These are phyloP conservation scores for Drosophila truncata DNA, from an alignment of 1,140 invertebrate species.

Conservation along the genomic window DNA sequence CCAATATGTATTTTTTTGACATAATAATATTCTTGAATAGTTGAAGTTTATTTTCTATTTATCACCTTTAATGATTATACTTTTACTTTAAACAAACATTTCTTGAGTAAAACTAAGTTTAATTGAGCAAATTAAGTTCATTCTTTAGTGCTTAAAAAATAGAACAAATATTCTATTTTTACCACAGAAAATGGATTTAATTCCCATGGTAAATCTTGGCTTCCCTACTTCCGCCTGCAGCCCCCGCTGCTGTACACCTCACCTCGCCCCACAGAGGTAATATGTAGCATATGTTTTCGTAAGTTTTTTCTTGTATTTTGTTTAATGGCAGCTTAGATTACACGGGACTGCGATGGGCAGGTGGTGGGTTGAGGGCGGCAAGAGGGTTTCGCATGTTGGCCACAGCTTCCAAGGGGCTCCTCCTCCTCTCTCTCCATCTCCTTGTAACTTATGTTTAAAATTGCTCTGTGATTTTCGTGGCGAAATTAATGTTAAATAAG, in stretches of 20 bases:
- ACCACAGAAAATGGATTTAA: fast-evolving
- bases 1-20: no score
- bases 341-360: conserved; percentile 50
- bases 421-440: not conserved
- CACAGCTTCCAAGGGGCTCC: conserved; percentile 58
- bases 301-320: conserved; percentile 83
- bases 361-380: conserved; percentile 27
- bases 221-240: conserved; percentile 40
- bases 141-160: not conserved
- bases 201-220: conserved; percentile 21
- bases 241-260: conserved; percentile 41
- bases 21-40: not conserved
- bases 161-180: not conserved
- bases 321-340: conserved; percentile 84
- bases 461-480: conserved; percentile 84
- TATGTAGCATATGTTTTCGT: conserved; percentile 84
- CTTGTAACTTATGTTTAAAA: conserved; percentile 81
- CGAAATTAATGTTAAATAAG: conserved; percentile 84
- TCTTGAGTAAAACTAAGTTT: not conserved
- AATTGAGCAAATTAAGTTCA: not conserved
- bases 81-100: not conserved
- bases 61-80: not conserved
- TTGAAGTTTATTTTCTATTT: not conserved
- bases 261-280: conserved; percentile 63
- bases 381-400: conserved; percentile 68